phyloP scores from a whole-genome alignment of 2,797 vertebrate species.

The Hydrophis major region DNA sequence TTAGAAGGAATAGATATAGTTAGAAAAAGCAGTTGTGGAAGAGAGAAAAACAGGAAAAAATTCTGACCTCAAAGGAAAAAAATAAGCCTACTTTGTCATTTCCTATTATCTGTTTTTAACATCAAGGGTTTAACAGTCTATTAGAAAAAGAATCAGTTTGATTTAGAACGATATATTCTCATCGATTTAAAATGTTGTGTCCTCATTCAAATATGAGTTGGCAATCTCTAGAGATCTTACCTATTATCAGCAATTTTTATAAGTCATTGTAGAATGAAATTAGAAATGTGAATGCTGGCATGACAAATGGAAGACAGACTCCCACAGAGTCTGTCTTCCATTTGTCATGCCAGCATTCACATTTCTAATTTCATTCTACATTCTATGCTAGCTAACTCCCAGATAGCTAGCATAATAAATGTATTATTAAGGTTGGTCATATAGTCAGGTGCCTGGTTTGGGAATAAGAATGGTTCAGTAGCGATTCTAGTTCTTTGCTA shows the following conservation, averaged over 20 bases:
- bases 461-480: not conserved
- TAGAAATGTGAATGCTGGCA: not conserved
- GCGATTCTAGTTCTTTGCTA: not conserved
- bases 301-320: not conserved
- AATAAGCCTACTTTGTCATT: not conserved
- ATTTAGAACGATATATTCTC: not conserved
- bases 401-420: not conserved
- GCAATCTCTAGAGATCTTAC: not conserved
- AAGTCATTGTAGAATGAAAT: not conserved
- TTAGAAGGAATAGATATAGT: not conserved
- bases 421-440: not conserved
- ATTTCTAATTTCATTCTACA: too few relatives aligned
- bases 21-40: not conserved
- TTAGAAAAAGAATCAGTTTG: not conserved
- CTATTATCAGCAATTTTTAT: not conserved
- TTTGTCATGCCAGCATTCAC: too few relatives aligned
- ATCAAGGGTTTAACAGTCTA: not conserved
- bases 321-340: too few relatives aligned
- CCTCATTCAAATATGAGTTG: not conserved
- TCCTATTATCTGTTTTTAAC: not conserved
- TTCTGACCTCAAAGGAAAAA: not conserved
- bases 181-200: not conserved
- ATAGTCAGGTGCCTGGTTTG: not conserved
- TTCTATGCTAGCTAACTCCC: too few relatives aligned
- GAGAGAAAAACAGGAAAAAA: not conserved